Evolutionary conservation across 2,113 vertebrate species (phyloP).

Genomic region (Todiramphus saurophagus): DNA sequence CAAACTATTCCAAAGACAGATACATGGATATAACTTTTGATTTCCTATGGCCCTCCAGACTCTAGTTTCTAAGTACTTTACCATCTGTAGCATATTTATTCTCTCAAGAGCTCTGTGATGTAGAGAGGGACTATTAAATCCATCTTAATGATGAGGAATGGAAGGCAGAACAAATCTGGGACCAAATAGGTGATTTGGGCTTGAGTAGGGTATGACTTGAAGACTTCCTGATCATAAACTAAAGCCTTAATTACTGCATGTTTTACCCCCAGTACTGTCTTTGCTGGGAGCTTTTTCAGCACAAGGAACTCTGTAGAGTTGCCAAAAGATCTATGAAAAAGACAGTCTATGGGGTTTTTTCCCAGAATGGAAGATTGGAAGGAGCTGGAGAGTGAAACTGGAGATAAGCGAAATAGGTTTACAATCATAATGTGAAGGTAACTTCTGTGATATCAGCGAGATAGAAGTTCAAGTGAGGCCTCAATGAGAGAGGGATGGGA

Average conservation of each 20-base stretch:
- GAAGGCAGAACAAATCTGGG: background rate
- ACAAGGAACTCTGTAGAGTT: background rate
- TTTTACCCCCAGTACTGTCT: background rate
- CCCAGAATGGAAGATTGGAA: background rate
- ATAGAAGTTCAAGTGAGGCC: background rate
- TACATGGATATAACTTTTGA: constrained; percentile 32
- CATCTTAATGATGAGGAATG: background rate
- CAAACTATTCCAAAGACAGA: background rate
- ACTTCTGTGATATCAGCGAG: background rate
- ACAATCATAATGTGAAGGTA: background rate
- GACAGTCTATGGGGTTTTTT: background rate
- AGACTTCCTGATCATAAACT: background rate
- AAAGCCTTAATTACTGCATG: background rate
- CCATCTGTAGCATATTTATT: constrained; percentile 49
- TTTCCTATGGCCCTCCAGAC: constrained; percentile 34
- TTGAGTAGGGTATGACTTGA: background rate
- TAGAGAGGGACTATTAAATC: constrained; percentile 20
- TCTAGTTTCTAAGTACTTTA: constrained; percentile 4
- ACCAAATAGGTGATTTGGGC: background rate
- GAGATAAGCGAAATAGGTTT: background rate
- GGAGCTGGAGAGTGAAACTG: background rate
- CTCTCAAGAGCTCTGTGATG: constrained; percentile 4
- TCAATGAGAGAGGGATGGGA: background rate
- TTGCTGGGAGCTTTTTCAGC: background rate
- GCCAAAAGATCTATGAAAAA: background rate